A percentile compares a stretch with the other conserved stretches of the same genome.
These are phyloP conservation scores for Galerucella nymphaeae DNA, from an alignment of 2,888 invertebrate species.

Conservation along the genomic window DNA sequence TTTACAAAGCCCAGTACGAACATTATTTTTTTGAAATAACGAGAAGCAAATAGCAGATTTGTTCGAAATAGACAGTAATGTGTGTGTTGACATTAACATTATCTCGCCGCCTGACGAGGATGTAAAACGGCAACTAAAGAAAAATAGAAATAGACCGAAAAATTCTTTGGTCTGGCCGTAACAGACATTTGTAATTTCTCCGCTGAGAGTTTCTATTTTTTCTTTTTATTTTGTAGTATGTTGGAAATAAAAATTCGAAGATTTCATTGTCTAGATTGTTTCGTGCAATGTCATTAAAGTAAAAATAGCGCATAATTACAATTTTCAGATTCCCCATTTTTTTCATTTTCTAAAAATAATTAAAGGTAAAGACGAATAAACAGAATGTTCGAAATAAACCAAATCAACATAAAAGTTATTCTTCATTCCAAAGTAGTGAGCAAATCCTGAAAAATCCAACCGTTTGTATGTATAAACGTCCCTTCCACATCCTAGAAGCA, in stretches of 20 bases:
- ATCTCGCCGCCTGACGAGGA: constrained; percentile 37
- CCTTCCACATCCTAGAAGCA: constrained; percentile 26
- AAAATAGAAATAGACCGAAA: constrained; percentile 39
- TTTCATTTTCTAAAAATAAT: constrained; percentile 18
- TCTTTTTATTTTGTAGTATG: constrained; percentile 20
- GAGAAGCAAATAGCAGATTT: constrained; percentile 43
- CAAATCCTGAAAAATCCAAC: constrained; percentile 29
- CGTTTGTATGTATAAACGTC: constrained; percentile 20
- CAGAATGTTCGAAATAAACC: not conserved
- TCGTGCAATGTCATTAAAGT: constrained; percentile 26
- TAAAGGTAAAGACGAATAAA: not conserved
- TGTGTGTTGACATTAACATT: constrained; percentile 46
- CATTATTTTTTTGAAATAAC: constrained; percentile 35
- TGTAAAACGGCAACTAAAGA: constrained; percentile 39
- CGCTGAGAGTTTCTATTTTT: constrained; percentile 28
- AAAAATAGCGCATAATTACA: constrained; percentile 33
- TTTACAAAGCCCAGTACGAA: constrained; percentile 23
- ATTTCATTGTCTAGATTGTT: constrained; percentile 33
- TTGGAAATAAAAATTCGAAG: constrained; percentile 29
- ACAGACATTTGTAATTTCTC: constrained; percentile 45
- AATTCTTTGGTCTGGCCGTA: constrained; percentile 43
- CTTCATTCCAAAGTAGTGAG: constrained; percentile 2
- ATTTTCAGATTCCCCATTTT: constrained; percentile 20
- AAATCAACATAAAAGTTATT: not conserved
- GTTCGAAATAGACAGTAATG: constrained; percentile 46